Conservation (phyloP, 64 coral and sea anemone species). For the Montipora sp. region DNA sequence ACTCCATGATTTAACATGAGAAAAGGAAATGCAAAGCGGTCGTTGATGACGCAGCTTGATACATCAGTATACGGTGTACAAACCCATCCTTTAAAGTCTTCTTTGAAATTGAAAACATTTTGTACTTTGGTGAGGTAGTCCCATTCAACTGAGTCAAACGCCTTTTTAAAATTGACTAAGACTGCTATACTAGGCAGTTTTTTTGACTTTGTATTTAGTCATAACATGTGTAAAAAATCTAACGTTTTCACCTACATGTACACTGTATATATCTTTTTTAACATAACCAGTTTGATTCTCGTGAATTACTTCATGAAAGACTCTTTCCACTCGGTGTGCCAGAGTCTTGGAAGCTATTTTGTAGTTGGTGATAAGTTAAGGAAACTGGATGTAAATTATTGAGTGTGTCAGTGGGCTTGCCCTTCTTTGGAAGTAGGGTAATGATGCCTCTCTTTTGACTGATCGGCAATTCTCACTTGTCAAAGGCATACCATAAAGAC, state of each 20-base stretch:
- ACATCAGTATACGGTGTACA: background rate
- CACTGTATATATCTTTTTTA: slow-evolving; percentile 41
- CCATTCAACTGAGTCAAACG: background rate
- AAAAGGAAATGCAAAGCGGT: background rate
- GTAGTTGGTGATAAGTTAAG: no score
- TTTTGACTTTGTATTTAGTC: background rate
- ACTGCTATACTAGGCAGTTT: background rate
- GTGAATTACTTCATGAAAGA: slow-evolving; percentile 37
- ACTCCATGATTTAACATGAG: background rate
- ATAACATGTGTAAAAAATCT: background rate
- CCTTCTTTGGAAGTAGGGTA: no score
- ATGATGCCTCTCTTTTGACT: no score
- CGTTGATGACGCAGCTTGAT: slow-evolving; percentile 5
- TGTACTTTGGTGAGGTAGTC: background rate
- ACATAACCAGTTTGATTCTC: slow-evolving; percentile 45
- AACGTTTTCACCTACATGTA: slow-evolving; percentile 22
- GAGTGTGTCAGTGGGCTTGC: no score
- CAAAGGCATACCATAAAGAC: no score
- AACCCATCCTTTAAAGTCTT: slow-evolving; percentile 2
- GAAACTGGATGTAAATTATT: no score
- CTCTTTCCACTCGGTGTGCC: slow-evolving; percentile 14
- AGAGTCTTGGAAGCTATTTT: background rate
- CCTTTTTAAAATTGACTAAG: slow-evolving; percentile 44
- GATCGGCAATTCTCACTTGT: no score
- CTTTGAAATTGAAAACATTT: background rate